These are phyloP conservation scores for Drosophila gaucha DNA, from an alignment of 2,888 invertebrate species.

Conservation along the genomic window DNA sequence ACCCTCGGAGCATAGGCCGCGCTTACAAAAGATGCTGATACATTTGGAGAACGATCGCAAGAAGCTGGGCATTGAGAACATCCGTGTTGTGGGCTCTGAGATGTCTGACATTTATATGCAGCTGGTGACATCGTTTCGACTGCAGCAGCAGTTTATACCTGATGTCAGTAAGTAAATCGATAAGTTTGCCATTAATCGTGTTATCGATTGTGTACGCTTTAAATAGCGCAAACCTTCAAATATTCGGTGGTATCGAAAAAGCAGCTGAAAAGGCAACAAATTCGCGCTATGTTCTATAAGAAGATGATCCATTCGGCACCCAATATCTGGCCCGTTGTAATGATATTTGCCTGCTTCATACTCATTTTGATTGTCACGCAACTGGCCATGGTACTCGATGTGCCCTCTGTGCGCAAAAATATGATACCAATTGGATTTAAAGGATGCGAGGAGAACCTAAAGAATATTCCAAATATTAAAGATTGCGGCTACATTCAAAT, in stretches of 20 bases:
- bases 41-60: slow-evolving; percentile 66
- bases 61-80: slow-evolving; percentile 62
- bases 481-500: slow-evolving; percentile 63
- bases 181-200: not conserved
- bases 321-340: slow-evolving; percentile 70
- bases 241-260: slow-evolving; percentile 55
- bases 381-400: slow-evolving; percentile 47
- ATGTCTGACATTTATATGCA: slow-evolving; percentile 74
- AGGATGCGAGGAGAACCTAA: not conserved
- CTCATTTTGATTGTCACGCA: slow-evolving; percentile 59
- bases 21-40: slow-evolving; percentile 66
- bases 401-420: slow-evolving; percentile 37
- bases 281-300: slow-evolving; percentile 75
- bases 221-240: slow-evolving; percentile 65
- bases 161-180: slow-evolving; percentile 69
- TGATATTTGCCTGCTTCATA: slow-evolving; percentile 86
- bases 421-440: slow-evolving; percentile 59
- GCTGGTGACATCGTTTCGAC: slow-evolving; percentile 59
- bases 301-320: slow-evolving; percentile 74
- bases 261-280: slow-evolving; percentile 58
- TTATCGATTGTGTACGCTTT: not conserved
- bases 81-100: slow-evolving; percentile 65
- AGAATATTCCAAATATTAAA: slow-evolving; percentile 49
- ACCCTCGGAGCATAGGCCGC: slow-evolving; percentile 26
- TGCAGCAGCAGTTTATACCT: slow-evolving; percentile 63